These are phyloP conservation scores for Linnaemya vulpina DNA, from an alignment of 2,888 invertebrate genomes.

Conservation along the genomic window DNA sequence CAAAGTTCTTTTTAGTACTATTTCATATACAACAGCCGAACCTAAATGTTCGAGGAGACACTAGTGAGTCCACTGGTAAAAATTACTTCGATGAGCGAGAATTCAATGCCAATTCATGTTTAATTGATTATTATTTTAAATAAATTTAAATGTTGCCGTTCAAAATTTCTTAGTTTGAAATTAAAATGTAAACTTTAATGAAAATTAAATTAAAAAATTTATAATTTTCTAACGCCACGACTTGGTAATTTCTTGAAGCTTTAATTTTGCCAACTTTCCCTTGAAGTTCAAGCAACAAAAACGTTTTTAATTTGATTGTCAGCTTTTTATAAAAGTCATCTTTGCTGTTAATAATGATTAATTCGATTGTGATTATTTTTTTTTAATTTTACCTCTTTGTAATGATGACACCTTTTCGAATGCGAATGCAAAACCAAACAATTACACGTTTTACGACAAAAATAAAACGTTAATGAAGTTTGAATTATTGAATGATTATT, in stretches of 20 bases:
- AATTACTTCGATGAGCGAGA: slow-evolving; percentile 28
- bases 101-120: slow-evolving; percentile 44
- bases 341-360: slow-evolving; percentile 40
- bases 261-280: slow-evolving; percentile 48
- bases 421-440: not conserved
- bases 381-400: not conserved
- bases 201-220: not conserved
- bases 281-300: not conserved
- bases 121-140: slow-evolving; percentile 9
- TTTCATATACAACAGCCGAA: not conserved
- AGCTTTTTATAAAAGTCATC: slow-evolving; percentile 28
- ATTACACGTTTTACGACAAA: not conserved
- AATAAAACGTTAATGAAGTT: not conserved
- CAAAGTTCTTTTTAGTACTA: no score
- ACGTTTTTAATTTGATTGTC: slow-evolving; percentile 23
- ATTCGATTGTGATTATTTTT: not conserved
- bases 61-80: not conserved
- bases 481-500: not conserved
- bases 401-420: not conserved
- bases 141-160: not conserved
- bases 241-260: not conserved
- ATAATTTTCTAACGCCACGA: not conserved
- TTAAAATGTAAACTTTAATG: not conserved
- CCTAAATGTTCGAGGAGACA: not conserved
- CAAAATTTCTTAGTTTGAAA: not conserved